phyloP scores from a whole-genome alignment of 2,888 invertebrate genomes.

The Cantharis flavilabris region DNA sequence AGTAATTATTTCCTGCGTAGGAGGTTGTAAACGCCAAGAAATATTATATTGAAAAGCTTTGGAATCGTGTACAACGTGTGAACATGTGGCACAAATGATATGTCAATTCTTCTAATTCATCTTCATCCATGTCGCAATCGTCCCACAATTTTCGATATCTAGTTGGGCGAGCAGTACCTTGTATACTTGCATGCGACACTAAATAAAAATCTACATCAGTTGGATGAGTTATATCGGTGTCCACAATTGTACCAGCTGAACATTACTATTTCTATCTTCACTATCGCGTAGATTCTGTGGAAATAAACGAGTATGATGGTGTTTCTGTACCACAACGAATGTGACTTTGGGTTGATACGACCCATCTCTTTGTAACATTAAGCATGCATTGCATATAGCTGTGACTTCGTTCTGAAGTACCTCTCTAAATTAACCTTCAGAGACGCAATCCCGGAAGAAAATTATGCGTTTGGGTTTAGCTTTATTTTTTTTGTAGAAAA shows the following conservation, averaged over 20 bases:
- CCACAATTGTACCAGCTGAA: slow-evolving; percentile 84
- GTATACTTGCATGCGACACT: slow-evolving; percentile 68
- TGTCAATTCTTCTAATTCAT: slow-evolving; percentile 78
- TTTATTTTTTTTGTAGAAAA: slow-evolving; percentile 58
- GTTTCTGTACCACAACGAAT: slow-evolving; percentile 93
- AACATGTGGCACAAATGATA: slow-evolving; percentile 87
- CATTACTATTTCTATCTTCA: slow-evolving; percentile 68
- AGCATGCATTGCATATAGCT: slow-evolving; percentile 75
- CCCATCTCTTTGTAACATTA: slow-evolving; percentile 53
- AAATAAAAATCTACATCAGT: slow-evolving; percentile 88
- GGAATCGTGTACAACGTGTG: slow-evolving; percentile 75
- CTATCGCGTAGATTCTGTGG: slow-evolving; percentile 51
- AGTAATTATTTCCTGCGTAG: slow-evolving; percentile 74
- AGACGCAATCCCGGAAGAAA: slow-evolving; percentile 85
- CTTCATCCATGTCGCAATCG: slow-evolving; percentile 70
- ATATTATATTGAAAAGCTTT: slow-evolving; percentile 74
- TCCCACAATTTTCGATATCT: slow-evolving; percentile 86
- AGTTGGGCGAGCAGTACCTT: slow-evolving; percentile 84
- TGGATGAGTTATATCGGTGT: slow-evolving; percentile 83
- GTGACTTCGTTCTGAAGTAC: no score
- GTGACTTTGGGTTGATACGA: slow-evolving; percentile 78
- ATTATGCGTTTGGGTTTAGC: slow-evolving; percentile 67
- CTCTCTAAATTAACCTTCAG: no score
- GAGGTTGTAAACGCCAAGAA: slow-evolving; percentile 76
- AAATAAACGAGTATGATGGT: slow-evolving; percentile 86